These are phyloP conservation scores for Petrocephalus sullivani DNA, from an alignment of 2,797 vertebrate genomes.

Conservation along the genomic window DNA sequence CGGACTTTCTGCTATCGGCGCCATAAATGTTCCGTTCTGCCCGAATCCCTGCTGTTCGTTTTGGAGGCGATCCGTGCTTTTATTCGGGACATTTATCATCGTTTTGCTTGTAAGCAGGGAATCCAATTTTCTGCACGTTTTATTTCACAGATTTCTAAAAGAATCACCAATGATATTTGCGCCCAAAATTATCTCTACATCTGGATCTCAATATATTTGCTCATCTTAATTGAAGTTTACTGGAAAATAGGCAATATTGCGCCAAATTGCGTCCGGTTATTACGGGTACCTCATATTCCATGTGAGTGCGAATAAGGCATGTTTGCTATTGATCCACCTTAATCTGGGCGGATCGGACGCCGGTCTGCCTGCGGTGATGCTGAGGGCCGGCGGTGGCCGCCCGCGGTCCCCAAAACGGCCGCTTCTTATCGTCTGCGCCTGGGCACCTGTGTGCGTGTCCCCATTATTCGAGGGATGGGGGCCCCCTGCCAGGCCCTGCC, in stretches of 20 bases:
- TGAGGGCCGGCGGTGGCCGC: not conserved
- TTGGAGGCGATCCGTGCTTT: not conserved
- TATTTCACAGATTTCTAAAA: not conserved
- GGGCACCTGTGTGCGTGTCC: not conserved
- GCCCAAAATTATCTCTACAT: not conserved
- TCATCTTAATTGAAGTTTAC: not conserved
- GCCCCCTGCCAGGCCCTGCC: not conserved
- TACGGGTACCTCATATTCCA: not conserved
- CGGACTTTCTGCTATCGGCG: not conserved
- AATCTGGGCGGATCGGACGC: not conserved
- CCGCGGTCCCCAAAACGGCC: not conserved
- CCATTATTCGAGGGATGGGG: not conserved
- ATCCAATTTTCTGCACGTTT: not conserved
- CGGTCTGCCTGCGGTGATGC: not conserved
- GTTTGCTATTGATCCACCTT: not conserved
- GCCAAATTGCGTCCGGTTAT: not conserved
- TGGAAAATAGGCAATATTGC: not conserved
- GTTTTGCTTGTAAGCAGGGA: not conserved
- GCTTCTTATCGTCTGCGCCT: not conserved
- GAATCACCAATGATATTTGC: not conserved
- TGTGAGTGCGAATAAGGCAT: not conserved
- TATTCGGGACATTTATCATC: not conserved
- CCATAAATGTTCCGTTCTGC: not conserved
- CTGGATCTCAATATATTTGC: not conserved
- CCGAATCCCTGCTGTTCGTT: not conserved